A percentile compares a stretch with the other conserved stretches of the same genome.
phyloP scores from a whole-genome alignment of 1,140 invertebrate species.

The Sitophilus oryzae region DNA sequence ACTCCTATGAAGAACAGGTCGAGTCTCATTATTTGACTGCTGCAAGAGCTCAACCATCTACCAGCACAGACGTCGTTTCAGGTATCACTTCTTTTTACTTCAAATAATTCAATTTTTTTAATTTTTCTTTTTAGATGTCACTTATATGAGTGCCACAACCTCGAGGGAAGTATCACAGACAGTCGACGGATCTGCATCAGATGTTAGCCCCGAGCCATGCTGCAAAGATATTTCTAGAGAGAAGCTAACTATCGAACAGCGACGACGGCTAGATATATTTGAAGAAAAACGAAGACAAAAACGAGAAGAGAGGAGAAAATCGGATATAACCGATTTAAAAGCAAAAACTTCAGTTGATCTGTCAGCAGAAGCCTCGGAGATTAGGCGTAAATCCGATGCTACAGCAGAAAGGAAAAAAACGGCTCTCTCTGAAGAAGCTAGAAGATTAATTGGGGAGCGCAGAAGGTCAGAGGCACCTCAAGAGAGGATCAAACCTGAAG shows the following conservation, averaged over 20 bases:
- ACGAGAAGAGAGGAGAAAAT: slow-evolving; percentile 10
- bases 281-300: slow-evolving; percentile 16
- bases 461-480: slow-evolving; percentile 11
- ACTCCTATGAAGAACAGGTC: slow-evolving; percentile 36
- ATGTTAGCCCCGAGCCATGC: slow-evolving; percentile 12
- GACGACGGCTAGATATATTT: slow-evolving; percentile 15
- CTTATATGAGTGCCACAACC: not conserved
- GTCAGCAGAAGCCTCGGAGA: slow-evolving; percentile 1
- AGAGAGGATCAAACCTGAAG: slow-evolving; percentile 1
- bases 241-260: slow-evolving; percentile 18
- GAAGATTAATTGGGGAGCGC: slow-evolving; percentile 2
- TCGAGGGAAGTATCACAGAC: not conserved
- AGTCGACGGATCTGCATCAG: not conserved
- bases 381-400: slow-evolving; percentile 16
- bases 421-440: slow-evolving; percentile 12
- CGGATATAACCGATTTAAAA: not conserved
- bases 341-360: not conserved
- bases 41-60: slow-evolving; percentile 63
- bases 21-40: slow-evolving; percentile 57
- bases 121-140: slow-evolving; percentile 30
- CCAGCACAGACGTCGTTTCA: slow-evolving; percentile 68
- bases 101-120: too few species aligned
- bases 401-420: slow-evolving; percentile 15
- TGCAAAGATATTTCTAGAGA: slow-evolving; percentile 13
- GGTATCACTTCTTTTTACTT: too few species aligned